Conservation (phyloP, 2,888 invertebrate genomes). For the Nowickia ferox region DNA sequence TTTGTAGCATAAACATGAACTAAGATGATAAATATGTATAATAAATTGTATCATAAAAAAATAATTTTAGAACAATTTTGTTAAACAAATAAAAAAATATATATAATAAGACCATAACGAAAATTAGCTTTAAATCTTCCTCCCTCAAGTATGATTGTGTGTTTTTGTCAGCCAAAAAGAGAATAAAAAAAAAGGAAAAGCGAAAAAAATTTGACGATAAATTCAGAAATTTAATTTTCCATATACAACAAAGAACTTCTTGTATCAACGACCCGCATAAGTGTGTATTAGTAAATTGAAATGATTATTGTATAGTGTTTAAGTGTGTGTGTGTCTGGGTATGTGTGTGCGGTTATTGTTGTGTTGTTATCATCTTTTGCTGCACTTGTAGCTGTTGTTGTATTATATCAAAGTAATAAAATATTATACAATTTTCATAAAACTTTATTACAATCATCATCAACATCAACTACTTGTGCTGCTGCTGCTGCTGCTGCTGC, state of each 20-base stretch:
- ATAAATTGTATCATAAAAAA: slow-evolving; percentile 40
- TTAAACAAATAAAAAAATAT: not conserved
- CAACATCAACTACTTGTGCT: slow-evolving; percentile 22
- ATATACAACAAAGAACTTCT: slow-evolving; percentile 60
- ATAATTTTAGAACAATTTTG: slow-evolving; percentile 20
- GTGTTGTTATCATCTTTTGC: not conserved
- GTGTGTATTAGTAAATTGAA: slow-evolving; percentile 28
- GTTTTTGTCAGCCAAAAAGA: slow-evolving; percentile 45
- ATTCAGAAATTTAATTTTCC: slow-evolving; percentile 42
- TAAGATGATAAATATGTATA: slow-evolving; percentile 4
- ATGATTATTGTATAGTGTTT: not conserved
- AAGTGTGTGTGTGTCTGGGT: too few species aligned
- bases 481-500: too few species aligned
- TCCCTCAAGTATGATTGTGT: slow-evolving; percentile 53
- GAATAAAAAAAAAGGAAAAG: slow-evolving; percentile 10
- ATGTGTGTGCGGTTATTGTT: not conserved
- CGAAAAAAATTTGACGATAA: slow-evolving; percentile 28
- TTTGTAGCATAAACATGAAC: not conserved
- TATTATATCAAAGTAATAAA: slow-evolving; percentile 67
- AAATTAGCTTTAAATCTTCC: slow-evolving; percentile 66
- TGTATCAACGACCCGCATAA: slow-evolving; percentile 71
- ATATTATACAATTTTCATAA: slow-evolving; percentile 70
- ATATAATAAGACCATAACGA: slow-evolving; percentile 23
- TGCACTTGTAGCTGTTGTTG: slow-evolving; percentile 32
- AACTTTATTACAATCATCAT: slow-evolving; percentile 66